These are phyloP conservation scores for Physocephala rufipes DNA, from an alignment of 2,888 invertebrate species.

Conservation along the genomic window DNA sequence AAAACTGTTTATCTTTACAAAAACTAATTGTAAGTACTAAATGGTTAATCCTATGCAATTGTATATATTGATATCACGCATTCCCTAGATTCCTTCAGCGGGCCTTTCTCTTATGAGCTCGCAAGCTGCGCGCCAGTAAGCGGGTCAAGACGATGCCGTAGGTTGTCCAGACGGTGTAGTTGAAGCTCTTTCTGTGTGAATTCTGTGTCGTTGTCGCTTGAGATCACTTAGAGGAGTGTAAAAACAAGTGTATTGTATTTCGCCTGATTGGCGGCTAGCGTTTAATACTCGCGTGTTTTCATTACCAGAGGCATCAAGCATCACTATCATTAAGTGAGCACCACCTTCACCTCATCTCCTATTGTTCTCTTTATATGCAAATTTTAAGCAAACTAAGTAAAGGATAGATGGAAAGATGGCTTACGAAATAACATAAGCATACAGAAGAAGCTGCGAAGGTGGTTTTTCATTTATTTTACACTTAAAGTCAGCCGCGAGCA, in stretches of 20 bases:
- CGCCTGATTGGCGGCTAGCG: constrained; percentile 66
- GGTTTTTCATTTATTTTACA: constrained; percentile 24
- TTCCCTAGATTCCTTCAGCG: constrained; percentile 8
- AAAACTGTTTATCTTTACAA: no score
- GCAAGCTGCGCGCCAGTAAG: constrained; percentile 10
- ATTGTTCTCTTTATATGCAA: constrained; percentile 39
- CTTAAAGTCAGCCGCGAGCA: constrained; percentile 31
- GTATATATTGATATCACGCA: constrained; percentile 33
- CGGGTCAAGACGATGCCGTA: neutral
- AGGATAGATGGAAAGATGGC: neutral
- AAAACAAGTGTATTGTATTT: constrained; percentile 58
- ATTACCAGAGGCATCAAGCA: no score
- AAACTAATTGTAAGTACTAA: neutral
- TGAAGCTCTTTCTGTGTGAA: neutral
- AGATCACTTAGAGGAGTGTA: constrained; percentile 9
- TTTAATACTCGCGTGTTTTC: constrained; percentile 56
- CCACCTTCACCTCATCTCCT: neutral
- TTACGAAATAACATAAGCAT: neutral
- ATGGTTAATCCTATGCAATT: constrained; percentile 1
- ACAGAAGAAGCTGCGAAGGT: constrained; percentile 18
- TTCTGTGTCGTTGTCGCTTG: constrained; percentile 22
- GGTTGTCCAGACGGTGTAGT: neutral
- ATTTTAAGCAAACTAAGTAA: constrained; percentile 25
- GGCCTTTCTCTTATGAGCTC: neutral
- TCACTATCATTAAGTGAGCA: no score